Conservation (phyloP, 2,113 vertebrate species). For the Vidua chalybeata region DNA sequence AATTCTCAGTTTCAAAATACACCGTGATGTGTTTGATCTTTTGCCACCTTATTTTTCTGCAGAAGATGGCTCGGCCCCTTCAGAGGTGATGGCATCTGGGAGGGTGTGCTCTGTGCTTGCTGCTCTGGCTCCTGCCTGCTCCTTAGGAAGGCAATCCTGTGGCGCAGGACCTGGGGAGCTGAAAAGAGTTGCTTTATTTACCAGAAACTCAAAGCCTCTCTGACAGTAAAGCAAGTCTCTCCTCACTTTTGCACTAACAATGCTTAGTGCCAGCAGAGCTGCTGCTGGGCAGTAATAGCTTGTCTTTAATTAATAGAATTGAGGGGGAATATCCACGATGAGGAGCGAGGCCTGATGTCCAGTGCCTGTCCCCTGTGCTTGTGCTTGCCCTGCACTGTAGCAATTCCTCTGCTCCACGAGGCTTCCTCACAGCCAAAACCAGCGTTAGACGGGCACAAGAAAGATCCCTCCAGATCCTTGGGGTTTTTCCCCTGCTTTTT, state of each 20-base stretch:
- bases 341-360: rapidly evolving
- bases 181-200: not conserved
- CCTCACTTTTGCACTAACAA: not conserved
- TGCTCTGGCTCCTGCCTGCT: not conserved
- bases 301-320: not conserved
- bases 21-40: not conserved
- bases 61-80: not conserved
- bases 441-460: rapidly evolving
- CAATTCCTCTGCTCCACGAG: not conserved
- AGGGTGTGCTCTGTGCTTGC: not conserved
- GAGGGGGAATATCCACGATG: rapidly evolving
- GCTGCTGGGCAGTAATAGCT: not conserved
- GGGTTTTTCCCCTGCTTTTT: rapidly evolving
- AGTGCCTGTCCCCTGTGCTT: not conserved
- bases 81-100: not conserved
- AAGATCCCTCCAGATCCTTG: not conserved
- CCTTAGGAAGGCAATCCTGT: not conserved
- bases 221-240: not conserved
- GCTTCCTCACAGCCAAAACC: not conserved
- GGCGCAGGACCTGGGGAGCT: not conserved
- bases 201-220: not conserved
- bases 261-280: not conserved
- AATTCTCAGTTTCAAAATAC: not conserved
- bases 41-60: not conserved
- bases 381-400: rapidly evolving